Percentiles rank a stretch among this genome's conserved stretches.
Evolutionary conservation across 1,140 invertebrate genomes (phyloP).

Genomic region (Drosophila novamexicana): DNA sequence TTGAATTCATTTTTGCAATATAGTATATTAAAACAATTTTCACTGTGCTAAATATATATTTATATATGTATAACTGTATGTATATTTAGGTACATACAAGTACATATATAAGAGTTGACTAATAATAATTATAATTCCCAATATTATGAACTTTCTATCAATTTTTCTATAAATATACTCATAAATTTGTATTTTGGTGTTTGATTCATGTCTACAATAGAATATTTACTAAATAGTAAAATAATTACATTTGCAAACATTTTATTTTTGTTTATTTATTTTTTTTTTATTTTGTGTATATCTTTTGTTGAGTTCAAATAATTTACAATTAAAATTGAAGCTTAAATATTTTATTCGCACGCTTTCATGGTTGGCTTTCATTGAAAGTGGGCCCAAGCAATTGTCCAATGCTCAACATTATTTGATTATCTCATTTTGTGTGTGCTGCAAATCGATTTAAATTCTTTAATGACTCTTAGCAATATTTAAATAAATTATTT

Average conservation of each 20-base stretch:
- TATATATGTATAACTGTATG: slow-evolving; percentile 43
- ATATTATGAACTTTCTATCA: slow-evolving; percentile 60
- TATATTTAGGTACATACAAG: slow-evolving; percentile 13
- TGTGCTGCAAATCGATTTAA: slow-evolving; percentile 57
- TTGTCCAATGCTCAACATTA: slow-evolving; percentile 35
- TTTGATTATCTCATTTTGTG: slow-evolving; percentile 63
- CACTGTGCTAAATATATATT: slow-evolving; percentile 55
- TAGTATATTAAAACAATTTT: slow-evolving; percentile 63
- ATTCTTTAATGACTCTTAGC: slow-evolving; percentile 47
- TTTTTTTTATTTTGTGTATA: not conserved
- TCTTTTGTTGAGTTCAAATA: slow-evolving; percentile 6
- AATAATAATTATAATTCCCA: slow-evolving; percentile 50
- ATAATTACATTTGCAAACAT: slow-evolving; percentile 3
- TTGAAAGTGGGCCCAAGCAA: slow-evolving; percentile 17
- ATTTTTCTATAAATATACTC: slow-evolving; percentile 46
- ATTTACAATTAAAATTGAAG: slow-evolving; percentile 16
- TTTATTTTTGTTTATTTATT: not conserved
- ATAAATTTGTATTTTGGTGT: slow-evolving; percentile 74
- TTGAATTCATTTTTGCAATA: slow-evolving; percentile 34
- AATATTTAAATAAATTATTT: slow-evolving; percentile 19
- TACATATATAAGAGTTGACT: slow-evolving; percentile 12
- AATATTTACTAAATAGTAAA: slow-evolving; percentile 58
- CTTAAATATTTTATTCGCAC: slow-evolving; percentile 16
- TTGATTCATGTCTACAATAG: slow-evolving; percentile 68
- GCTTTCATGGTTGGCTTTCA: slow-evolving; percentile 16